These are phyloP conservation scores for Paralvinella palmiformis DNA, from an alignment of 1,140 invertebrate genomes.

Conservation along the genomic window DNA sequence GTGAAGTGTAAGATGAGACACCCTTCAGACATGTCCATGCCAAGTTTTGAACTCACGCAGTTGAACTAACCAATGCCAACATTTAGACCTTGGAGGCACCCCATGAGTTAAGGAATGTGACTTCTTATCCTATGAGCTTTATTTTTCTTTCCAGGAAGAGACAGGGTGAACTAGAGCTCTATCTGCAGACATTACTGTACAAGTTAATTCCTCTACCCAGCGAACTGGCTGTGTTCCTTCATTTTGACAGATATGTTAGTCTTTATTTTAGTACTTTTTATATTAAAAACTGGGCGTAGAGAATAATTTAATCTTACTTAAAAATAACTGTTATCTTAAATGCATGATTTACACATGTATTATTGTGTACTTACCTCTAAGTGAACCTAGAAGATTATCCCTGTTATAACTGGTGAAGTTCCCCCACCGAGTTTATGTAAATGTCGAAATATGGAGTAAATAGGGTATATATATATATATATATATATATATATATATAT, in stretches of 20 bases:
- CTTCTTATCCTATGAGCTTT: no score
- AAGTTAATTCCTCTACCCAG: slow-evolving; percentile 35
- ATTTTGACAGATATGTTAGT: slow-evolving; percentile 51
- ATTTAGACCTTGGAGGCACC: no score
- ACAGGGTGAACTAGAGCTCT: slow-evolving; percentile 69
- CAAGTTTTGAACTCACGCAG: no score
- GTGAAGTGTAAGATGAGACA: no score
- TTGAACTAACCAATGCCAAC: no score
- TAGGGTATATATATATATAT: no score
- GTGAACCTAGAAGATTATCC: not conserved
- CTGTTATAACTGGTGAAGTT: not conserved
- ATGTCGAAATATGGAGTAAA: no score
- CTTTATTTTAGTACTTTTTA: not conserved
- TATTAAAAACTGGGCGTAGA: not conserved
- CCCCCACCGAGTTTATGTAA: not conserved
- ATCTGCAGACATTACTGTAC: slow-evolving; percentile 61
- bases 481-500: not conserved
- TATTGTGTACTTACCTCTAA: not conserved
- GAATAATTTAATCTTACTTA: not conserved
- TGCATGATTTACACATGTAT: not conserved
- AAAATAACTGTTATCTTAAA: not conserved
- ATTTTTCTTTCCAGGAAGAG: no score
- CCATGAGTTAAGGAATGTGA: no score
- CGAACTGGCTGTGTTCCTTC: slow-evolving; percentile 40
- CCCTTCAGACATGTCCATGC: no score